Evolutionary conservation across 30 jellyfish, hydroid and myxozoan species (phyloP).

Genomic region (Hydractinia echinata): DNA sequence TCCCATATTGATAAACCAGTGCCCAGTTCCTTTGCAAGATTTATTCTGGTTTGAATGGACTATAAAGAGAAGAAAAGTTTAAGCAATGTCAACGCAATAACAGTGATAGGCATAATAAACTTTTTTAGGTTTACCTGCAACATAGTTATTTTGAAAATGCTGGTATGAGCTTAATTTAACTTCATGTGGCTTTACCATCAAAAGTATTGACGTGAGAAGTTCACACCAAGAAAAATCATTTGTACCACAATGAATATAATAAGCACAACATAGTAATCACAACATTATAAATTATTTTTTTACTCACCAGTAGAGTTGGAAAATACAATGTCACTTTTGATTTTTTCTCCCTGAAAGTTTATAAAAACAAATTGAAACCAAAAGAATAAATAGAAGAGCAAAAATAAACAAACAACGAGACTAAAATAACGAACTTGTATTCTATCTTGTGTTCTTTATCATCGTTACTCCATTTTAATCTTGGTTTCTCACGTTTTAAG

Average conservation of each 20-base stretch:
- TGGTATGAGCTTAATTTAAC: too few species aligned
- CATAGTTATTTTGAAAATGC: too few species aligned
- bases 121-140: not conserved
- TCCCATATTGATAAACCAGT: conserved; percentile 99
- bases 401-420: not conserved
- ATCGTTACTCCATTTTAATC: conserved; percentile 58
- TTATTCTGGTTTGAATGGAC: conserved; percentile 79
- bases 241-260: too few species aligned
- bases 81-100: not conserved
- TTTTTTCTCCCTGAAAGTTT: conserved; percentile 28
- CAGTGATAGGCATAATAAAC: not conserved
- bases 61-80: conserved; percentile 8
- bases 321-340: conserved; percentile 37
- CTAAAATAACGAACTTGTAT: conserved; percentile 46
- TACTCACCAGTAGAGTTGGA: conserved; percentile 77
- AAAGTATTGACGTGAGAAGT: too few species aligned
- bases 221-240: too few species aligned
- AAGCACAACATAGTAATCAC: too few species aligned
- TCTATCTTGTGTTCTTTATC: conserved; percentile 68
- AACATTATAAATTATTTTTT: not conserved
- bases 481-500: conserved; percentile 46
- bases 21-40: conserved; percentile 88
- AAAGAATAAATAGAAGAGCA: not conserved
- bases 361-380: conserved; percentile 1
- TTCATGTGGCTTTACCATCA: too few species aligned